A percentile compares a stretch with the other conserved stretches of the same genome.
Evolutionary conservation across 1,140 invertebrate genomes (phyloP).

Genomic region (Drosophila arizonae): DNA sequence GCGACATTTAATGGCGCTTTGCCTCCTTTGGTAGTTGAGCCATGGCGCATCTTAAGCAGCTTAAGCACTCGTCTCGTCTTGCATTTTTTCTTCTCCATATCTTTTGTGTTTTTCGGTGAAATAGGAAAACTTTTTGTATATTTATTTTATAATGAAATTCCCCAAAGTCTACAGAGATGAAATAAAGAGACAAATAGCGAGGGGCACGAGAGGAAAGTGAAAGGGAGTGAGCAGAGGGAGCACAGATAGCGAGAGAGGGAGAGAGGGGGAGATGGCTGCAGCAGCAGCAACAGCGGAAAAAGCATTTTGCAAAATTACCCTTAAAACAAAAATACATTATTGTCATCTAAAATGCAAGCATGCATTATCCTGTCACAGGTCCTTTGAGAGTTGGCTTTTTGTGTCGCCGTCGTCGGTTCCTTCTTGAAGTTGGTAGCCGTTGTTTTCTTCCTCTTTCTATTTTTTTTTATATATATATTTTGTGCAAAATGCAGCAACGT

Average conservation of each 20-base stretch:
- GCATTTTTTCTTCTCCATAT: constrained; percentile 52
- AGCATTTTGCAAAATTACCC: constrained; percentile 81
- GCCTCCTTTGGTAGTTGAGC: neutral
- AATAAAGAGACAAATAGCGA: constrained; percentile 19
- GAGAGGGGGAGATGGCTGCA: neutral
- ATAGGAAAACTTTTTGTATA: constrained; percentile 67
- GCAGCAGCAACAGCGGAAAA: constrained; percentile 43
- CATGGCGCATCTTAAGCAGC: constrained; percentile 17
- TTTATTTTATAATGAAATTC: constrained; percentile 75
- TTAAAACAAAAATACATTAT: constrained; percentile 82
- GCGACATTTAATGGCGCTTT: constrained; percentile 33
- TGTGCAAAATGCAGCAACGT: constrained; percentile 50
- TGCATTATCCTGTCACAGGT: constrained; percentile 83
- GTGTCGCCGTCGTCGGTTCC: constrained; percentile 47
- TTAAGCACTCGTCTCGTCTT: constrained; percentile 13
- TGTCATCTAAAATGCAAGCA: constrained; percentile 82
- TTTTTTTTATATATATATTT: constrained; percentile 1
- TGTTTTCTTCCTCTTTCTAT: neutral
- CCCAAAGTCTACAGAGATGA: constrained; percentile 47
- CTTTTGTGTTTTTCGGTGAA: constrained; percentile 49
- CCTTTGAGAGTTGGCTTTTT: constrained; percentile 79
- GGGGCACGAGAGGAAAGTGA: neutral
- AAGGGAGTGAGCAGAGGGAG: neutral
- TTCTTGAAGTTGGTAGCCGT: constrained; percentile 24
- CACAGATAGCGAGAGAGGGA: too few relatives aligned